Evolutionary conservation across 2,113 vertebrate genomes (phyloP).

Genomic region (Rostratula benghalensis): DNA sequence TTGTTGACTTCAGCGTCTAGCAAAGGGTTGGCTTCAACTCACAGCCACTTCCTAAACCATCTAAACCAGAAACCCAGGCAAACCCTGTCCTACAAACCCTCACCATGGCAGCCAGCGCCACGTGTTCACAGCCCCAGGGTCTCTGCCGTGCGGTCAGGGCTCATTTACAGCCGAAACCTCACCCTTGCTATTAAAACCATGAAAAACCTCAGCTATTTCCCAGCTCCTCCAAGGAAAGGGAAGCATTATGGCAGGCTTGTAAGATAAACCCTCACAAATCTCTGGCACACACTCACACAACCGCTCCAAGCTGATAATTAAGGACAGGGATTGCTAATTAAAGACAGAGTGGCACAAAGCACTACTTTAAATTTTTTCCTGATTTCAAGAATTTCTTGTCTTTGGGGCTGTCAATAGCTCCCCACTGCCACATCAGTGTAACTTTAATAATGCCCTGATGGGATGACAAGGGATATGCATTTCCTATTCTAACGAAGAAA

Average conservation of each 20-base stretch:
- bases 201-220: neutral
- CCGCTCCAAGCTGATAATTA: neutral
- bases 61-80: neutral
- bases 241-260: neutral
- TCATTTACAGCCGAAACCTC: neutral
- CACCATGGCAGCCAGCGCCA: neutral
- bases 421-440: fast-evolving
- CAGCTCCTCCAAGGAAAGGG: neutral
- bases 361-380: neutral
- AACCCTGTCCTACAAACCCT: neutral
- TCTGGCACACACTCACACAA: neutral
- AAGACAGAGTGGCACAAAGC: neutral
- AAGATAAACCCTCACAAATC: neutral
- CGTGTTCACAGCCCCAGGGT: neutral
- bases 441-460: neutral
- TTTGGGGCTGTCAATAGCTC: neutral
- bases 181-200: neutral
- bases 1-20: neutral
- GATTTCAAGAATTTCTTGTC: neutral
- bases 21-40: neutral
- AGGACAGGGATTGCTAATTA: neutral
- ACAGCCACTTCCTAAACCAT: neutral
- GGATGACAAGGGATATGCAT: neutral
- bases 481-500: neutral
- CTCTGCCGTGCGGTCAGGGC: neutral